Evolutionary conservation across 2,113 vertebrate species (phyloP).

Genomic region (Tretioscincus oriximinensis): DNA sequence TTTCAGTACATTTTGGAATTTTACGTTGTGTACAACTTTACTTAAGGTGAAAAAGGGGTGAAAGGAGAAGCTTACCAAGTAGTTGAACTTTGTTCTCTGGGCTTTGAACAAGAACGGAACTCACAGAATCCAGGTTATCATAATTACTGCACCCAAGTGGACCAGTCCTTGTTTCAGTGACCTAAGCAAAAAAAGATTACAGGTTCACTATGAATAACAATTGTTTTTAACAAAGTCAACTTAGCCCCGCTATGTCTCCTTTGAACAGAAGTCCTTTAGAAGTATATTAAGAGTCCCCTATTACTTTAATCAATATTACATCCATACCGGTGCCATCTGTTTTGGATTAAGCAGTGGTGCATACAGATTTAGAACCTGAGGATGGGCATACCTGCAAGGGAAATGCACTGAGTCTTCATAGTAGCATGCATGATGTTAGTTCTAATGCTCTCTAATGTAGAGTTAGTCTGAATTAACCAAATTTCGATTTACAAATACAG

Average conservation of each 20-base stretch:
- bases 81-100: constrained; percentile 97
- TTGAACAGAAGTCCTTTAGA: background rate
- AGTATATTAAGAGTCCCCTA: too few species aligned
- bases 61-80: constrained; percentile 78
- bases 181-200: constrained; percentile 72
- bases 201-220: background rate
- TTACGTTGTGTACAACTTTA: background rate
- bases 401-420: too few species aligned
- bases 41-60: background rate
- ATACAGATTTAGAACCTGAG: too few species aligned
- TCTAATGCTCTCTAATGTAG: too few species aligned
- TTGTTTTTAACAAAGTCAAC: background rate
- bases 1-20: background rate
- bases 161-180: constrained; percentile 95
- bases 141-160: constrained; percentile 98
- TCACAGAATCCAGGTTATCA: constrained; percentile 97
- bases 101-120: constrained; percentile 96
- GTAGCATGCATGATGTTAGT: too few species aligned
- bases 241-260: background rate
- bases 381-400: too few species aligned
- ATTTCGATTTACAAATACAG: too few species aligned
- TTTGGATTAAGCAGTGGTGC: too few species aligned
- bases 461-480: too few species aligned
- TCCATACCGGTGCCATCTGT: too few species aligned
- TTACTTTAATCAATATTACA: too few species aligned